Conservation (phyloP, 2,888 invertebrate genomes). For the Stramonita haemastoma region DNA sequence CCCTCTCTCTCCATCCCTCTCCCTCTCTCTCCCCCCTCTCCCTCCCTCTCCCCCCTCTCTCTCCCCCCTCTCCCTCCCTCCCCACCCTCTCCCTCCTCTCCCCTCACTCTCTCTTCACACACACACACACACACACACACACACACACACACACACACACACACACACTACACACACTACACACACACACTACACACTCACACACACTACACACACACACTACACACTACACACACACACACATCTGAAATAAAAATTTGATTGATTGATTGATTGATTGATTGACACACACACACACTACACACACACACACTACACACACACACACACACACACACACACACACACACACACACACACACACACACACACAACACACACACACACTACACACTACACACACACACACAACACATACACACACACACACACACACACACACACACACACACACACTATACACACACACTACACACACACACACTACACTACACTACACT, state of each 20-base stretch:
- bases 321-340: conserved; percentile 3
- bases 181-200: too few relatives aligned
- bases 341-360: neutral
- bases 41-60: neutral
- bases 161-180: too few relatives aligned
- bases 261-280: too few relatives aligned
- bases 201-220: too few relatives aligned
- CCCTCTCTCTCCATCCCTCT: neutral
- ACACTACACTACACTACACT: too few relatives aligned
- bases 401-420: neutral
- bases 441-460: neutral
- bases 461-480: neutral
- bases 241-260: too few relatives aligned
- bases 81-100: neutral
- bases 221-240: too few relatives aligned
- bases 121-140: too few relatives aligned
- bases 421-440: neutral
- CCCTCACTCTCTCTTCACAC: neutral
- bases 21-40: too few relatives aligned
- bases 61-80: neutral
- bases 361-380: neutral
- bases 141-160: too few relatives aligned
- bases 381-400: neutral
- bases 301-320: too few relatives aligned
- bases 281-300: too few relatives aligned